These are phyloP conservation scores for Petrocephalus sullivani DNA, from an alignment of 2,797 vertebrate species.

Conservation along the genomic window DNA sequence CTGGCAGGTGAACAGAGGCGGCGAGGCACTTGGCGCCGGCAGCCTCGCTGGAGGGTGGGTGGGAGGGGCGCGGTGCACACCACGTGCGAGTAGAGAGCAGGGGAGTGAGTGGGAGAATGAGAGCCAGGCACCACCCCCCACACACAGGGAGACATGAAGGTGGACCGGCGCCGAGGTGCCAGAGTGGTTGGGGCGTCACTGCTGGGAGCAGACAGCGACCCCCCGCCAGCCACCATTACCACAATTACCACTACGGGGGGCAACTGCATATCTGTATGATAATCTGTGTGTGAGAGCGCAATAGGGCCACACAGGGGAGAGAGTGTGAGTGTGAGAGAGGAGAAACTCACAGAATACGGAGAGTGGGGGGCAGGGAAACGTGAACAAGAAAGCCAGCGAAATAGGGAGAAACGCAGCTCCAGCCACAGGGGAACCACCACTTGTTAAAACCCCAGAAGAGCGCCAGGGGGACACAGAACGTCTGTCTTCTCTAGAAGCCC, in stretches of 20 bases:
- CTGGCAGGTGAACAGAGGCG: not conserved
- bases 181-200: not conserved
- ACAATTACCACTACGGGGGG: slow-evolving; percentile 38
- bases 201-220: slow-evolving; percentile 1
- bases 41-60: not conserved
- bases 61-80: not conserved
- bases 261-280: not conserved
- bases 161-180: not conserved
- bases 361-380: not conserved
- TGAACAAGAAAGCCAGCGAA: not conserved
- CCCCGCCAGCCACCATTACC: slow-evolving; percentile 55
- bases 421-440: slow-evolving; percentile 34
- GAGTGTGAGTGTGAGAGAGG: not conserved
- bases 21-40: not conserved
- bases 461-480: not conserved
- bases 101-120: not conserved
- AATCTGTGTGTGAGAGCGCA: not conserved
- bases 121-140: not conserved
- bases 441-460: not conserved
- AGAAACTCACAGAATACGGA: not conserved
- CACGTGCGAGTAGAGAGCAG: not conserved
- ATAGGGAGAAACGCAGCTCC: slow-evolving; percentile 28
- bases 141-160: not conserved
- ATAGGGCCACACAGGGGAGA: not conserved
- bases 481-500: not conserved